These are phyloP conservation scores for Sphaeridia pumilis DNA, from an alignment of 2,888 invertebrate genomes.

Conservation along the genomic window DNA sequence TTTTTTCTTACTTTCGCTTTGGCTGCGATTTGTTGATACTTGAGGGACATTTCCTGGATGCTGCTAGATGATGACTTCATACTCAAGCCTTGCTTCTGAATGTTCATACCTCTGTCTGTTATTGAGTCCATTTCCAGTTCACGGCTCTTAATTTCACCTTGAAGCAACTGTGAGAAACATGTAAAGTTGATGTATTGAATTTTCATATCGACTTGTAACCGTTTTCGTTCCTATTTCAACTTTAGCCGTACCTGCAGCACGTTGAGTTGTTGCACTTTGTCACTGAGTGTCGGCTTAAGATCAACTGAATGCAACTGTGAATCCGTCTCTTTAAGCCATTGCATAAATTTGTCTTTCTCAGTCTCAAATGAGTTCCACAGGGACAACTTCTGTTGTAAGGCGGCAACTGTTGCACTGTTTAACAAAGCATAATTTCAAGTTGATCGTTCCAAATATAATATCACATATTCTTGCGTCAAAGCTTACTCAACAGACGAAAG, in stretches of 20 bases:
- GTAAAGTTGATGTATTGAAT: neutral
- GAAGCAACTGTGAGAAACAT: slow-evolving; percentile 48
- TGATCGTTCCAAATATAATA: too few species aligned
- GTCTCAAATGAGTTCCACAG: slow-evolving; percentile 88
- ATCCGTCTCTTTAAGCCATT: slow-evolving; percentile 81
- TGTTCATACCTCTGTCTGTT: slow-evolving; percentile 75
- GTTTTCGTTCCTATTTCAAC: neutral
- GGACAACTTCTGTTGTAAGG: slow-evolving; percentile 67
- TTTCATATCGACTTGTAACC: too few species aligned
- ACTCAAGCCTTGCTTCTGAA: slow-evolving; percentile 60
- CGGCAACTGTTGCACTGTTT: slow-evolving; percentile 59
- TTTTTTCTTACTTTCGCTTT: slow-evolving; percentile 56
- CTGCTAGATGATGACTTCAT: slow-evolving; percentile 57
- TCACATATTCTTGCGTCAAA: neutral
- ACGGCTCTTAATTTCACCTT: slow-evolving; percentile 79
- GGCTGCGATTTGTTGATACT: slow-evolving; percentile 79
- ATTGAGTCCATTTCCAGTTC: slow-evolving; percentile 86
- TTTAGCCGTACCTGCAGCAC: slow-evolving; percentile 51
- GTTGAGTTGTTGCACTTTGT: slow-evolving; percentile 76
- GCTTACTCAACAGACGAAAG: slow-evolving; percentile 54
- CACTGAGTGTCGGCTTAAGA: slow-evolving; percentile 63
- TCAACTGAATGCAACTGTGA: slow-evolving; percentile 77
- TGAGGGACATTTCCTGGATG: slow-evolving; percentile 78
- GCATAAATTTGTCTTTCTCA: slow-evolving; percentile 67
- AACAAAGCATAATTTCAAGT: slow-evolving; percentile 13